Evolutionary conservation across 2,797 vertebrate species (phyloP), one percentile per base, ranked within the genome.

Genomic region (Knipowitschia caucasica): DNA sequence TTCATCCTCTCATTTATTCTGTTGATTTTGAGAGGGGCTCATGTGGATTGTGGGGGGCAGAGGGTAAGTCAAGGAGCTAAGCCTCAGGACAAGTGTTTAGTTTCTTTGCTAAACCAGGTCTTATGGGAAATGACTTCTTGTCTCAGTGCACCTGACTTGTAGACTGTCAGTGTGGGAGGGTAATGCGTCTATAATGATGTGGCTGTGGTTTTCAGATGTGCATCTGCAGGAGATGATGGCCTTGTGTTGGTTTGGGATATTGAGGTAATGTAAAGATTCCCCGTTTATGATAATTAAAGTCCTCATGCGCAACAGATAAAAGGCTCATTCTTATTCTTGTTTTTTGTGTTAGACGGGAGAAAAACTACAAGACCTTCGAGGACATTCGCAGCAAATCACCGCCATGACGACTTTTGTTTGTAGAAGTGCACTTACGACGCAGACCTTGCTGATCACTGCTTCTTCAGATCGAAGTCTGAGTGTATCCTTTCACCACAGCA

Each of bases 181-280:
- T 59, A 52, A 46, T 9, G 6, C 31, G 5, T 29, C 36, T 2
- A 8, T 39, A 23, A 35, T 55, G 11, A 25, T 25, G 0, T 72
- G 34, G 11, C 27, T 25, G 0, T 72, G 34, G 64, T 50, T 63
- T 52, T 55, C 81, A 99, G 95, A 74, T 98, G 94, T 90, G 95
- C 93, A n/a, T 99, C 96, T 34, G 94, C 95, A 11, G 94, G 95
- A 24, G 96, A 99, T 56, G 96, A 98, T 61, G 95, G 95, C 49
- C 82, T 93, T 18, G 59, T 98, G 40, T 72, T 94, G 86, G 84
- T 99, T 8, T 98, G 96, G 96, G 94, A 93, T 71, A 81, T 92
- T 9, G 90, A 98, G 94, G 96, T 98, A 62, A 46, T 3, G 25
- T 42, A 2, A 15, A 17, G n/a, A n/a, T n/a, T n/a, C n/a, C n/a